A percentile compares a stretch with the other conserved stretches of the same genome.
Evolutionary conservation across 2,113 vertebrate genomes (phyloP).

Genomic region (Machaerirhynchus nigripectus): DNA sequence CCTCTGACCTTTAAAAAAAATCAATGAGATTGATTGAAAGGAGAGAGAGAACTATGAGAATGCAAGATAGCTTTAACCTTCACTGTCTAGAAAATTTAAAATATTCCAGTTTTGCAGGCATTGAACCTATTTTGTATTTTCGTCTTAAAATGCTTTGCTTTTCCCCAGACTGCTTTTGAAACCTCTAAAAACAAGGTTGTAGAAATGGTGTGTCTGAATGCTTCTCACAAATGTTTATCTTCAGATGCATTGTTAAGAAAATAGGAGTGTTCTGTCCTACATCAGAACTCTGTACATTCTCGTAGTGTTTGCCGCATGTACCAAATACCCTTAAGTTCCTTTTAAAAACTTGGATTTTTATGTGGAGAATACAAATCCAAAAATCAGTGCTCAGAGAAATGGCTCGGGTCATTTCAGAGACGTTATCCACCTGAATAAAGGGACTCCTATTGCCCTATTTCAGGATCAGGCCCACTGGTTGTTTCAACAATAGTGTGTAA

Average conservation of each 20-base stretch:
- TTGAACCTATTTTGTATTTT: slow-evolving; percentile 7
- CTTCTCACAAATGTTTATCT: not conserved
- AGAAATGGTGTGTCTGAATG: not conserved
- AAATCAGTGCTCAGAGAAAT: not conserved
- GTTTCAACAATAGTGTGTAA: not conserved
- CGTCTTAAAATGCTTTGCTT: not conserved
- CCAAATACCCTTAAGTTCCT: not conserved
- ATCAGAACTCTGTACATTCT: not conserved
- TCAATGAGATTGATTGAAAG: slow-evolving; percentile 86
- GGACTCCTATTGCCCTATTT: not conserved
- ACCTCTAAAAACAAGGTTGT: not conserved
- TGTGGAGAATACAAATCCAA: not conserved
- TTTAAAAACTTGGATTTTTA: not conserved
- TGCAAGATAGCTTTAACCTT: slow-evolving; percentile 78
- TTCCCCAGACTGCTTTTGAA: not conserved
- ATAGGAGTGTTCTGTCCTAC: not conserved
- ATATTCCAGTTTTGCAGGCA: slow-evolving; percentile 18
- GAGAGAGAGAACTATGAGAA: slow-evolving; percentile 78
- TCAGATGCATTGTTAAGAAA: not conserved
- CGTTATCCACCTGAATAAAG: not conserved
- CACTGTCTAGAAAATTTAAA: slow-evolving; percentile 70
- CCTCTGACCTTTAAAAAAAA: slow-evolving; percentile 87
- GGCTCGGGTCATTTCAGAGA: not conserved
- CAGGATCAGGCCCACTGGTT: not conserved
- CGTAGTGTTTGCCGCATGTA: not conserved